A percentile compares a stretch with the other conserved stretches of the same genome.
These are phyloP conservation scores for Pterocles burchelli DNA, from an alignment of 2,113 vertebrate species.

Conservation along the genomic window DNA sequence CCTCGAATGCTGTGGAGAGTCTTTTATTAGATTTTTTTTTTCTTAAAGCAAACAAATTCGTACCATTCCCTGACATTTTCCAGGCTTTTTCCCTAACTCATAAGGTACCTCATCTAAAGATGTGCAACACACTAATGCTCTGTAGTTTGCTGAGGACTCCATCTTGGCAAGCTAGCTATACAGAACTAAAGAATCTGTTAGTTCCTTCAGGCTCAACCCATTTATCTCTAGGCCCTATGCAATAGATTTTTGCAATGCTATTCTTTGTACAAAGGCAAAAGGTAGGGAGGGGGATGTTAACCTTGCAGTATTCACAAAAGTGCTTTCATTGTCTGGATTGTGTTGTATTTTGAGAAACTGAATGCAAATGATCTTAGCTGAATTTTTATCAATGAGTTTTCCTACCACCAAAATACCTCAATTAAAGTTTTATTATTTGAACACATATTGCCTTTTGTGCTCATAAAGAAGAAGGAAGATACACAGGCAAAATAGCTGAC, in stretches of 20 bases:
- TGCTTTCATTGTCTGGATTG: not conserved
- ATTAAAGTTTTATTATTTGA: not conserved
- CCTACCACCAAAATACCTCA: not conserved
- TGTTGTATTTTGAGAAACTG: not conserved
- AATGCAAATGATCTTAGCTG: not conserved
- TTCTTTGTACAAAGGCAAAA: not conserved
- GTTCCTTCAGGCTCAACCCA: not conserved
- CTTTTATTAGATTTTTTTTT: not conserved
- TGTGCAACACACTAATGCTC: not conserved
- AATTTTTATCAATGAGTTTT: not conserved
- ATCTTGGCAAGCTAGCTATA: not conserved
- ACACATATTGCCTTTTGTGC: not conserved
- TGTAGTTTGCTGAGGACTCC: not conserved
- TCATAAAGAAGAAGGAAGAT: not conserved
- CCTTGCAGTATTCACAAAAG: not conserved
- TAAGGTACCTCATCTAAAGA: not conserved
- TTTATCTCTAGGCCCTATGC: not conserved
- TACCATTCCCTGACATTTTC: not conserved
- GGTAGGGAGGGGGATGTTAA: not conserved
- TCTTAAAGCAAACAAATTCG: not conserved
- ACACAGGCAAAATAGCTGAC: not conserved
- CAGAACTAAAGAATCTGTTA: not conserved
- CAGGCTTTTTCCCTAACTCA: not conserved
- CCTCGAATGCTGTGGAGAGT: not conserved
- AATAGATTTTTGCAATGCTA: not conserved